phyloP scores from a whole-genome alignment of 30 jellyfish, hydroid and myxozoan species.

The Nemopilema nomurai region DNA sequence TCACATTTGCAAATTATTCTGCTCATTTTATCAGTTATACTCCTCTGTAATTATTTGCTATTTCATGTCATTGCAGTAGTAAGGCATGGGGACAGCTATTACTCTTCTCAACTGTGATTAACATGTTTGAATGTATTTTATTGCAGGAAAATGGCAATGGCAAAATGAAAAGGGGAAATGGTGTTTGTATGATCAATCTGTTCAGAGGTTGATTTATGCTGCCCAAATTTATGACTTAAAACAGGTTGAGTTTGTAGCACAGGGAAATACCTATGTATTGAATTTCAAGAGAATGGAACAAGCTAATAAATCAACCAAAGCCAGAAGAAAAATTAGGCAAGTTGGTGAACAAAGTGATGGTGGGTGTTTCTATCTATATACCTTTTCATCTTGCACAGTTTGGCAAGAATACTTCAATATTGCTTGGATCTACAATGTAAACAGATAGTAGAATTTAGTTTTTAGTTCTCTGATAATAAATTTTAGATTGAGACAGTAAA shows the following conservation, averaged over 20 bases:
- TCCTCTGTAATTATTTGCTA: no score
- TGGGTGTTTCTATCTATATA: no score
- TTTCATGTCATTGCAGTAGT: no score
- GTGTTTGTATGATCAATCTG: conserved; percentile 34
- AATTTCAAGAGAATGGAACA: conserved; percentile 63
- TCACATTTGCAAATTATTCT: no score
- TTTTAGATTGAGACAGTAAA: background rate
- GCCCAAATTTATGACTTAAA: conserved; percentile 42
- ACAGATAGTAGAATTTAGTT: background rate
- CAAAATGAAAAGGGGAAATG: conserved; percentile 71
- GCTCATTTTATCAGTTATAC: no score
- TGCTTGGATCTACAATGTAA: no score
- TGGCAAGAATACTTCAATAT: no score
- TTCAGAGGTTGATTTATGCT: conserved; percentile 71
- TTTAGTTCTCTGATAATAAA: background rate
- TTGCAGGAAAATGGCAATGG: conserved; percentile 61
- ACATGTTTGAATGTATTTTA: background rate
- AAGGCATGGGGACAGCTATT: no score
- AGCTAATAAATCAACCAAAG: conserved; percentile 62
- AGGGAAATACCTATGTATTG: conserved; percentile 48
- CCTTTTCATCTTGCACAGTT: no score
- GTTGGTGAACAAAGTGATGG: conserved; percentile 7
- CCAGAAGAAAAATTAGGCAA: conserved; percentile 34
- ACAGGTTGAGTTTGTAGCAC: conserved; percentile 42
- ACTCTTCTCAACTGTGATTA: no score